Percentiles rank a stretch among this genome's conserved stretches.
Evolutionary conservation across 2,797 vertebrate genomes (phyloP).

Genomic region (Otus scops): DNA sequence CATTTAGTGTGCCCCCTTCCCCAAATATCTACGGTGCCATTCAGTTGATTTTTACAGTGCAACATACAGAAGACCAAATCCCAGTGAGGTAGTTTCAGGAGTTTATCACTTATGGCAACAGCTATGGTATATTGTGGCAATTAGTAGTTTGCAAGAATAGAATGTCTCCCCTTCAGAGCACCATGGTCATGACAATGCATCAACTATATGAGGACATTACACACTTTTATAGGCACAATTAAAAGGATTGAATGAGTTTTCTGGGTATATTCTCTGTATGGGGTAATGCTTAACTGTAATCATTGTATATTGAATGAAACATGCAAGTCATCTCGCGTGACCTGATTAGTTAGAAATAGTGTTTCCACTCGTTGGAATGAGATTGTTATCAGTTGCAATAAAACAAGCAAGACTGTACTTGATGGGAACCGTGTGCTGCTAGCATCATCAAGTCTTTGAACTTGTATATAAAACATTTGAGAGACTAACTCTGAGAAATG

Average conservation of each 20-base stretch:
- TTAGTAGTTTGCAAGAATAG: slow-evolving; percentile 14
- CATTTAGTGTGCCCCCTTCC: not conserved
- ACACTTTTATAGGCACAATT: slow-evolving; percentile 47
- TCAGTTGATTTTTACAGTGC: not conserved
- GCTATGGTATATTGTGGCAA: slow-evolving; percentile 19
- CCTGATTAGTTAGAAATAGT: slow-evolving; percentile 37
- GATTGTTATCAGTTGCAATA: slow-evolving; percentile 19
- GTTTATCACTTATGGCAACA: not conserved
- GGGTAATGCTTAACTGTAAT: slow-evolving; percentile 13
- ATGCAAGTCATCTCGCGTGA: not conserved
- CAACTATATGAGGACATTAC: slow-evolving; percentile 32
- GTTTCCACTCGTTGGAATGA: slow-evolving; percentile 21
- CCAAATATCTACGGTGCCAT: not conserved
- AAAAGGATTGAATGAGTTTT: slow-evolving; percentile 34
- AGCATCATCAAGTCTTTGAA: fast-evolving
- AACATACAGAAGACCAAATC: not conserved
- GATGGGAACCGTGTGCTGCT: not conserved
- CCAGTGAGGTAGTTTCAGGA: not conserved
- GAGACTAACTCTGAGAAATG: not conserved
- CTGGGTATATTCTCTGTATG: not conserved
- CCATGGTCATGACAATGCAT: slow-evolving; percentile 19
- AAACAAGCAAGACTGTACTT: not conserved
- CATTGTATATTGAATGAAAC: not conserved
- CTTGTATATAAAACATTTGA: not conserved
- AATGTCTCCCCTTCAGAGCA: not conserved